Evolutionary conservation across 2,888 invertebrate species (phyloP), one percentile per base, ranked within the genome.

Genomic region (Euspilapteryx auroguttella): DNA sequence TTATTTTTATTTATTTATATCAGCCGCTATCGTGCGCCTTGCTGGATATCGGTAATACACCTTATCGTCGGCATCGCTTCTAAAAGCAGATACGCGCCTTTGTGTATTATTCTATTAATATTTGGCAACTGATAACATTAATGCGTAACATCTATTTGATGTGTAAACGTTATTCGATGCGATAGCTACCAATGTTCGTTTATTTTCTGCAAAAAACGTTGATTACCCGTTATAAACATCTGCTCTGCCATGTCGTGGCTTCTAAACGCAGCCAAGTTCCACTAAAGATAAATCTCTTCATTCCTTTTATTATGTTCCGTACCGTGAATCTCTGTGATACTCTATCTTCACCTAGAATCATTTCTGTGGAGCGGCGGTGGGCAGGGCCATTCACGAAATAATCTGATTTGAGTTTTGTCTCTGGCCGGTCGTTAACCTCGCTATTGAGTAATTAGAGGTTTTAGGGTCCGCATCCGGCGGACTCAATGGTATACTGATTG

Each of bases 1-100:
- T 68, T 69, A 66, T 62, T 62, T 68, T 51, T 69, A 64, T 24
- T 14, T 28, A 22, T 65, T 66, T 65, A 62, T 63, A 57, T 66
- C 65, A 42, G 42, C 31, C 41, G 48, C 41, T 59, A 56, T 61
- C 55, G 45, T 38, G 42, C 50, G 50, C 54, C 53, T 62, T 61
- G 68, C 68, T 69, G 50, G 54, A 45, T 63, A 66, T 68, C 69
- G 54, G 40, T 41, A 63, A 65, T 65, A 63, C 44, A 39, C 39
- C 33, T 45, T 62, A 63, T 59, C 59, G 44, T 39, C 56, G 57
- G 56, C 59, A 53, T 64, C 61, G 47, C 44, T 61, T 56, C 47
- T 44, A 47, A 45, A n/a, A n/a, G n/a, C n/a, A n/a, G n/a, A n/a
- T n/a, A n/a, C 5, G 17, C 17, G 17, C 17, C 17, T 6, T 17